Percentiles rank a stretch among this genome's conserved stretches.
phyloP scores from a whole-genome alignment of 2,888 invertebrate species.

The Melinopterus prodromus region DNA sequence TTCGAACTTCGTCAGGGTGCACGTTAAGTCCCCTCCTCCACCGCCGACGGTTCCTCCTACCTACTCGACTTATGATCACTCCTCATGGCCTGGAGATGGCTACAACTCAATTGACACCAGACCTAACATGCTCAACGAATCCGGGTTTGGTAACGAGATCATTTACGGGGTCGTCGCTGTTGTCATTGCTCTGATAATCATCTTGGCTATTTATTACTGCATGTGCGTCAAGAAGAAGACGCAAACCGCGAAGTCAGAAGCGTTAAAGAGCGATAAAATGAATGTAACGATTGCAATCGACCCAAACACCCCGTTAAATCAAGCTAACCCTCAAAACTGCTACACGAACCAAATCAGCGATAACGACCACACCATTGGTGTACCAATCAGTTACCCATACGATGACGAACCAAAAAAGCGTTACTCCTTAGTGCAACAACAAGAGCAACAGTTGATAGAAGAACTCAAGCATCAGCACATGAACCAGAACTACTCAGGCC shows the following conservation, averaged over 20 bases:
- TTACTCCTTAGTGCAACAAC: conserved; percentile 61
- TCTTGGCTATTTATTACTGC: conserved; percentile 61
- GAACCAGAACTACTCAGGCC: conserved; percentile 48
- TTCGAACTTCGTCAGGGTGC: conserved; percentile 65
- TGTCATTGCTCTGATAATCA: conserved; percentile 58
- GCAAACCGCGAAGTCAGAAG: conserved; percentile 47
- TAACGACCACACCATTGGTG: conserved; percentile 59
- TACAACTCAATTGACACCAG: conserved; percentile 53
- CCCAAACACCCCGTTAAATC: conserved; percentile 56
- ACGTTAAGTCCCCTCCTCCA: conserved; percentile 63
- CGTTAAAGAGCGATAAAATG: conserved; percentile 56
- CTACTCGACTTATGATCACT: conserved; percentile 53
- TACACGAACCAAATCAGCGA: conserved; percentile 52
- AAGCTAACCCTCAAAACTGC: conserved; percentile 47
- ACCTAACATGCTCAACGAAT: conserved; percentile 57
- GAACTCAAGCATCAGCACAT: conserved; percentile 59
- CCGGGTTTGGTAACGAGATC: conserved; percentile 60
- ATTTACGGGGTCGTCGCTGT: conserved; percentile 63
- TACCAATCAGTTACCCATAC: conserved; percentile 59
- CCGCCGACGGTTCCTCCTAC: conserved; percentile 62
- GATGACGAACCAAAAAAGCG: conserved; percentile 63
- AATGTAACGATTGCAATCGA: conserved; percentile 60
- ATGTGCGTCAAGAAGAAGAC: conserved; percentile 61
- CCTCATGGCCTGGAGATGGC: conserved; percentile 56
- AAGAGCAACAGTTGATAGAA: conserved; percentile 61